Evolutionary conservation across 92 coral and sea anemone species (phyloP).

Genomic region (Isaurus tuberculatus): DNA sequence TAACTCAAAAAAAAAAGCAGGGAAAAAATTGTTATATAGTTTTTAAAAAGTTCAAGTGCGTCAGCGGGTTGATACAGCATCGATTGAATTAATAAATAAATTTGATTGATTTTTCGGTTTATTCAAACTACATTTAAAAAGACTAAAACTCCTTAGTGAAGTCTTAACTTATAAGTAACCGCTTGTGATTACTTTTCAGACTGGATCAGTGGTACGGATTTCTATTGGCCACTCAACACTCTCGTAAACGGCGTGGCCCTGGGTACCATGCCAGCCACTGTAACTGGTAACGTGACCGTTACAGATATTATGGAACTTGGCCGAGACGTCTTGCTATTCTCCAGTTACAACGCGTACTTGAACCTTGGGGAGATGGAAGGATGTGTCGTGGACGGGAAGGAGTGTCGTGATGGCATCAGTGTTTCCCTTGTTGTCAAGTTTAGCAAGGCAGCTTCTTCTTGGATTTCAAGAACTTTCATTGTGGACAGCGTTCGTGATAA

Average conservation of each 20-base stretch:
- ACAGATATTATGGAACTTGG: slow-evolving; percentile 46
- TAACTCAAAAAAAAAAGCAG: no score
- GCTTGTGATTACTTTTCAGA: slow-evolving; percentile 51
- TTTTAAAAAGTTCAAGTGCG: no score
- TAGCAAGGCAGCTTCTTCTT: not conserved
- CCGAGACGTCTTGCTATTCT: not conserved
- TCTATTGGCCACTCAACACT: slow-evolving; percentile 88
- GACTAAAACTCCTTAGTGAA: not conserved
- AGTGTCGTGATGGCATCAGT: not conserved
- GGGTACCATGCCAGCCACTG: slow-evolving; percentile 76
- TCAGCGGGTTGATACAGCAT: no score
- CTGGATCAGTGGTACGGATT: slow-evolving; percentile 90
- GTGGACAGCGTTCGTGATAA: slow-evolving; percentile 52
- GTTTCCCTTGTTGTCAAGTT: not conserved
- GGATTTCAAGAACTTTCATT: not conserved
- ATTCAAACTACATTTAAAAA: not conserved
- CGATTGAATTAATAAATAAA: no score
- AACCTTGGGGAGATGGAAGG: not conserved
- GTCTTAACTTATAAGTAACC: not conserved
- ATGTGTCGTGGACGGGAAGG: not conserved
- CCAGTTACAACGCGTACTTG: not conserved
- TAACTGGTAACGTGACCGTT: slow-evolving; percentile 68
- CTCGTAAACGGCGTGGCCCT: slow-evolving; percentile 66
- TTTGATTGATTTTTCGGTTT: not conserved
- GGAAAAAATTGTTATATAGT: no score